Conservation (phyloP, 2,888 invertebrate species). For the Balanococcus diminutus region DNA sequence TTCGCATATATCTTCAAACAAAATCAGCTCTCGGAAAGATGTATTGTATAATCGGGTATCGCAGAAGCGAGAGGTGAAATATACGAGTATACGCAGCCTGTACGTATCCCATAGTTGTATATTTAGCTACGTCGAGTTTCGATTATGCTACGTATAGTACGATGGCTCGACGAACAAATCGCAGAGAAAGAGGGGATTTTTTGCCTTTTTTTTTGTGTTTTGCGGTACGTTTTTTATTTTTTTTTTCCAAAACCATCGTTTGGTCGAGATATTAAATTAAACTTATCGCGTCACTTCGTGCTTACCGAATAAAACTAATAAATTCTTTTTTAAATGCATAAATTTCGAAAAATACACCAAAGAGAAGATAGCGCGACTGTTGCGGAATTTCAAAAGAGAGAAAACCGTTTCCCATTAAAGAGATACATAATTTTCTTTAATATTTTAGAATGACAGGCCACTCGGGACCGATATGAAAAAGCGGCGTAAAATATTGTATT, state of each 20-base stretch:
- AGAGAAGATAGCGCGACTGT: slow-evolving; percentile 48
- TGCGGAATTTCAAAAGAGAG: slow-evolving; percentile 50
- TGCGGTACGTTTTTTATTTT: neutral
- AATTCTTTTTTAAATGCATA: slow-evolving; percentile 45
- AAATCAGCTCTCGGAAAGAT: slow-evolving; percentile 23
- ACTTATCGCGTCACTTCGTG: slow-evolving; percentile 48
- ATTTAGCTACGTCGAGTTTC: slow-evolving; percentile 7
- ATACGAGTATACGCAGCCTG: neutral
- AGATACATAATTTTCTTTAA: slow-evolving; percentile 54
- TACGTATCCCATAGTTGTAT: neutral
- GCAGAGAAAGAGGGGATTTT: neutral
- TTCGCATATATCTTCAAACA: slow-evolving; percentile 10
- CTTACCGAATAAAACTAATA: slow-evolving; percentile 45
- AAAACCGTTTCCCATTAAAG: slow-evolving; percentile 42
- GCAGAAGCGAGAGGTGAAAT: neutral
- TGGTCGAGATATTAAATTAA: slow-evolving; percentile 50
- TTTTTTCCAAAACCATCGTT: slow-evolving; percentile 12
- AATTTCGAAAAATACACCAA: slow-evolving; percentile 37
- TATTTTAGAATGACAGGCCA: slow-evolving; percentile 51
- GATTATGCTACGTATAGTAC: neutral
- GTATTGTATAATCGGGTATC: slow-evolving; percentile 9
- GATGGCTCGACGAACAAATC: neutral
- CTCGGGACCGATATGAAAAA: slow-evolving; percentile 55
- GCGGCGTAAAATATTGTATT: slow-evolving; percentile 51
- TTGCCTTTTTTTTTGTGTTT: neutral